A percentile compares a stretch with the other conserved stretches of the same genome.
phyloP scores from a whole-genome alignment of 1,140 invertebrate genomes.

The Branchinecta lynchi region DNA sequence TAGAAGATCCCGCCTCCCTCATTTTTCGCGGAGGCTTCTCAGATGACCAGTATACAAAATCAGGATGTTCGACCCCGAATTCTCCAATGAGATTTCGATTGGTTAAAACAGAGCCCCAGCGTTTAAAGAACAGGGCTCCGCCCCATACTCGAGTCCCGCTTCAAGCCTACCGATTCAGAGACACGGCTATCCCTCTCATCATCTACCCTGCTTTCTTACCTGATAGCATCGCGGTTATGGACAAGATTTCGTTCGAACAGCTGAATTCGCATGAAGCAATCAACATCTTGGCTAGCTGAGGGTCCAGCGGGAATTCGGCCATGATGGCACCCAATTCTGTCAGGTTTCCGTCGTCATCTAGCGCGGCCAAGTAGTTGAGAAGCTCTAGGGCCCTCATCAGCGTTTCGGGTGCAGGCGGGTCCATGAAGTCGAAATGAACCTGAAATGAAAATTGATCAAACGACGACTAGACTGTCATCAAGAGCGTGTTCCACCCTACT shows the following conservation, averaged over 20 bases:
- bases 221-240: conserved; percentile 97
- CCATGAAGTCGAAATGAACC: conserved; percentile 99
- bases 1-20: no score
- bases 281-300: conserved; percentile 96
- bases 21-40: no score
- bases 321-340: conserved; percentile 95
- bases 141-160: no score
- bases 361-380: conserved; percentile 87
- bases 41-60: no score
- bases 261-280: conserved; percentile 93
- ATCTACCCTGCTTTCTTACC: conserved; percentile 42
- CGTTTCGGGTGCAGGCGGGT: conserved; percentile 98
- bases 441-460: background rate
- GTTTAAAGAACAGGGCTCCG: no score
- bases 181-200: no score
- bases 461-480: no score
- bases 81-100: no score
- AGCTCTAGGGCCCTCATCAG: conserved; percentile 97
- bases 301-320: conserved; percentile 99
- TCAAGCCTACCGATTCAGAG: no score
- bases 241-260: conserved; percentile 98
- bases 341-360: conserved; percentile 92
- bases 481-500: no score
- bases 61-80: no score
- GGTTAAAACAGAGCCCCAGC: no score